Evolutionary conservation across 2,797 vertebrate genomes (phyloP), one percentile per base, ranked within the genome.

Genomic region (Etheostoma perlongum): DNA sequence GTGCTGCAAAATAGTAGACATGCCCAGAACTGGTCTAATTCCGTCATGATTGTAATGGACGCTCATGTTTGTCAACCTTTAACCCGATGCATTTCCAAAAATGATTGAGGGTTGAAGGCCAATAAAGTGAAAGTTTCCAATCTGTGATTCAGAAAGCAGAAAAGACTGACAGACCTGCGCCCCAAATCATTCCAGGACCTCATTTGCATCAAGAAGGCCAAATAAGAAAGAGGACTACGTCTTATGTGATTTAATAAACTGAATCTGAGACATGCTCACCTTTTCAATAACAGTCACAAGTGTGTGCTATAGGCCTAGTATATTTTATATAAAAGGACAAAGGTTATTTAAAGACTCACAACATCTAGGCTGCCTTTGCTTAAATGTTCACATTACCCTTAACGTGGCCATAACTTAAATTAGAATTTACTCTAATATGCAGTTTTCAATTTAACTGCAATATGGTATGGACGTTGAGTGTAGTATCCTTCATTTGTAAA

Each of bases 61-160:
- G 84, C 81, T 83, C 52, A 73, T 91, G 89, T 91, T 90, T 86
- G 80, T 79, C 86, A 83, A 91, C 90, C 89, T 91, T 90, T 92
- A 89, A 89, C 90, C 89, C 82, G 57, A 74, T 69, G 83, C 71
- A 74, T 90, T 89, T 89, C 84, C 70, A 42, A 72, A 86, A 89
- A 89, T 87, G 79, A 85, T 60, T 82, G 59, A 85, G 62, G 79
- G 33, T 36, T 75, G 62, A 82, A 84, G 85, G 76, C 70, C 85
- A 74, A 71, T 76, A 80, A 83, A 86, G 19, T 4, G 16, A 83
- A 85, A 68, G 64, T 83, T 87, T 89, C 65, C 82, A 84, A 76
- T 85, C 73, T 67, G 66, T 73, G 76, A 84, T 67, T 86, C 77
- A 84, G 6, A n/a, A 7, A 25, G 67, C 46, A 73, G 42, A 64